Conservation (phyloP, 2,797 vertebrate species). For the Geotrypetes seraphini region DNA sequence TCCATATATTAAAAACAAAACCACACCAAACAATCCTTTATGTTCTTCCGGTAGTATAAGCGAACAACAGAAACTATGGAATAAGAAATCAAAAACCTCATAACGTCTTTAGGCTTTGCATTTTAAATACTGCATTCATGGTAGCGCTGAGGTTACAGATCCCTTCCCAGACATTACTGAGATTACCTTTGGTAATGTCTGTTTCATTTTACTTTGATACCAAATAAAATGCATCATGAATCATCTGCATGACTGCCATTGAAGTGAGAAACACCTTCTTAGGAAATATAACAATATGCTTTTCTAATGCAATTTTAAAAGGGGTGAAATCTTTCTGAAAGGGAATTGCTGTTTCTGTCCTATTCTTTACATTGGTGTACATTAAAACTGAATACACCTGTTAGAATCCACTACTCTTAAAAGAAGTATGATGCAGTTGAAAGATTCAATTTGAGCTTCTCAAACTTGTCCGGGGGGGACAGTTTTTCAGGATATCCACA, state of each 20-base stretch:
- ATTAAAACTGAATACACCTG: constrained; percentile 38
- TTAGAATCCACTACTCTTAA: too few relatives aligned
- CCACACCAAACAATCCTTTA: constrained; percentile 47
- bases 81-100: constrained; percentile 70
- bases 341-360: constrained; percentile 41
- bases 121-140: constrained; percentile 72
- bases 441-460: too few relatives aligned
- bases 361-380: constrained; percentile 38
- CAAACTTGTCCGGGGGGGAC: too few relatives aligned
- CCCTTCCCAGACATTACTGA: constrained; percentile 68
- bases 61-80: constrained; percentile 56
- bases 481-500: too few relatives aligned
- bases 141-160: constrained; percentile 64
- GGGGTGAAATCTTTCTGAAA: constrained; percentile 45
- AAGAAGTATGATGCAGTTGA: too few relatives aligned
- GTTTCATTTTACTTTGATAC: constrained; percentile 75
- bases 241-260: constrained; percentile 64
- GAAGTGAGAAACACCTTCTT: constrained; percentile 65
- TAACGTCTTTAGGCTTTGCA: constrained; percentile 71
- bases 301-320: constrained; percentile 72
- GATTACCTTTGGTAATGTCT: constrained; percentile 73
- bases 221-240: constrained; percentile 68
- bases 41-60: constrained; percentile 50
- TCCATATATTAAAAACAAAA: constrained; percentile 46
- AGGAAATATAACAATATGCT: constrained; percentile 72